Percentiles rank a stretch among this genome's conserved stretches.
phyloP scores from a whole-genome alignment of 2,797 vertebrate species.

The Heliangelus exortis region DNA sequence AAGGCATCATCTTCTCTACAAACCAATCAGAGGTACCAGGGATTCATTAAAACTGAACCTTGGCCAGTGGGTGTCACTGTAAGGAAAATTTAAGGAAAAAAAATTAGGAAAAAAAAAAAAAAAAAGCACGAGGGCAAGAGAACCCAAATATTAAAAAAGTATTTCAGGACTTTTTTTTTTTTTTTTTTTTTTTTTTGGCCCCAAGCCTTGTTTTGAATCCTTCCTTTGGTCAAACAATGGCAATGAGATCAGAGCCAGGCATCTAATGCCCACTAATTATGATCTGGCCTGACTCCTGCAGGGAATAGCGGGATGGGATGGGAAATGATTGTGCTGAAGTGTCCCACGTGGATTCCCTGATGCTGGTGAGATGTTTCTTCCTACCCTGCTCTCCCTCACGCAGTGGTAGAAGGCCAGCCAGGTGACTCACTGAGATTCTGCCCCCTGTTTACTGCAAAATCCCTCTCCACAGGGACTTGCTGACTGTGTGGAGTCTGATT shows the following conservation, averaged over 20 bases:
- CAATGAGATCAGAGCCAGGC: conserved; percentile 41
- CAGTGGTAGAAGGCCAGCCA: neutral
- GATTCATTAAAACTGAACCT: neutral
- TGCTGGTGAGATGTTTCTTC: conserved; percentile 53
- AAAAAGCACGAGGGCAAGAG: neutral
- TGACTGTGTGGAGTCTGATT: neutral
- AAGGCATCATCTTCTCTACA: neutral
- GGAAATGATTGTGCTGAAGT: conserved; percentile 14
- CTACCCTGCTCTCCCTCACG: neutral
- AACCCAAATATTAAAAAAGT: conserved; percentile 3
- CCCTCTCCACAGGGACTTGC: conserved; percentile 44
- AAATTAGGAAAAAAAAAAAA: too few relatives aligned
- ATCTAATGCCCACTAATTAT: neutral
- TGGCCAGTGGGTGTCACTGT: conserved; percentile 50
- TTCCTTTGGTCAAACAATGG: conserved; percentile 67
- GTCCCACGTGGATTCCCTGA: neutral
- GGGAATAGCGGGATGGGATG: neutral
- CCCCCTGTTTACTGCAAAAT: conserved; percentile 29
- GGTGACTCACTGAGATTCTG: conserved; percentile 53
- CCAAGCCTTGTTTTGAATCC: conserved; percentile 36
- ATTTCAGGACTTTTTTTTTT: neutral
- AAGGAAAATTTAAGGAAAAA: neutral
- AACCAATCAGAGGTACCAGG: neutral
- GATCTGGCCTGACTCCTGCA: neutral
- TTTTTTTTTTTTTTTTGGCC: neutral